These are phyloP conservation scores for Triplophysa yarkandensis DNA, from an alignment of 2,797 vertebrate genomes.

Conservation along the genomic window DNA sequence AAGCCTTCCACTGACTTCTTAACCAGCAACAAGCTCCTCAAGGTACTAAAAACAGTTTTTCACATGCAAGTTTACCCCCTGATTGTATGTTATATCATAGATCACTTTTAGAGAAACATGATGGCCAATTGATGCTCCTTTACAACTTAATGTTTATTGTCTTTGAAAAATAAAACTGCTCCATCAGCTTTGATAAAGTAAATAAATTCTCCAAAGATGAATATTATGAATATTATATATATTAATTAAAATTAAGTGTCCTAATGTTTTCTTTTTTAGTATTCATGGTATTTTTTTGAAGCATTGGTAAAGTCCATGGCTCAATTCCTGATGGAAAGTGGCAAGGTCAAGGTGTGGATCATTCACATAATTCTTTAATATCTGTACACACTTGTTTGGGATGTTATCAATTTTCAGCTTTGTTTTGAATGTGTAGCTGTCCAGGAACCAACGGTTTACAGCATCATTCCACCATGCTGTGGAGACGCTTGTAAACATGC, in stretches of 20 bases:
- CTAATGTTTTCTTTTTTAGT: slow-evolving; percentile 73
- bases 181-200: no score
- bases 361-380: background rate
- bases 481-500: slow-evolving; percentile 95
- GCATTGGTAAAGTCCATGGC: slow-evolving; percentile 97
- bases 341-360: slow-evolving; percentile 90
- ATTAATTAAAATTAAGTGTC: no score
- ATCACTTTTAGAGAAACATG: no score
- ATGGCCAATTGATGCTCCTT: no score
- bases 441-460: slow-evolving; percentile 94
- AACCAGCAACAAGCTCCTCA: slow-evolving; percentile 96
- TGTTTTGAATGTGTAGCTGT: slow-evolving; percentile 72
- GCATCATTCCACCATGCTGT: slow-evolving; percentile 94
- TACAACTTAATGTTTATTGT: no score
- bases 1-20: slow-evolving; percentile 97
- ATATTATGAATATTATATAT: background rate
- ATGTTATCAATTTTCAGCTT: background rate
- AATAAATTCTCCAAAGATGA: background rate
- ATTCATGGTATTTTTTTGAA: slow-evolving; percentile 99
- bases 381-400: slow-evolving; percentile 8
- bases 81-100: no score
- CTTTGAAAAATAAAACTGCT: no score
- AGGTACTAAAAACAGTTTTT: slow-evolving; percentile 72
- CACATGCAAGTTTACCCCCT: background rate
- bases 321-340: slow-evolving; percentile 93